These are phyloP conservation scores for Phyllostomus hastatus DNA, from an alignment of 2,113 vertebrate genomes.

Conservation along the genomic window DNA sequence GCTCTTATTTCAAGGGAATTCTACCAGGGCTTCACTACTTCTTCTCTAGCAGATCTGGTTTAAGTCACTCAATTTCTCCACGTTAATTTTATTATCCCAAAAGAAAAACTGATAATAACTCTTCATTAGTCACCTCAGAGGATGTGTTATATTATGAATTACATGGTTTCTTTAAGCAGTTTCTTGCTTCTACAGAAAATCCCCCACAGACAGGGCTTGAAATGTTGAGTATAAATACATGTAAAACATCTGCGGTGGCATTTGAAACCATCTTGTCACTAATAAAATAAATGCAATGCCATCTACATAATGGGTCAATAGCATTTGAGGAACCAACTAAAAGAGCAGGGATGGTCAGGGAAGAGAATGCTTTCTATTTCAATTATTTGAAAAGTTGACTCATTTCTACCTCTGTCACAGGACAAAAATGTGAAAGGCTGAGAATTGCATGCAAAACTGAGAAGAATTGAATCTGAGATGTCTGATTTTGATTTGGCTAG, in stretches of 20 bases:
- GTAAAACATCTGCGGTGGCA: not conserved
- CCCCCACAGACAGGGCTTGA: not conserved
- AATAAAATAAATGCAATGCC: not conserved
- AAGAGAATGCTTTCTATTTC: conserved; percentile 29
- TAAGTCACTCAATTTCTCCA: not conserved
- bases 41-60: not conserved
- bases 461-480: conserved; percentile 73
- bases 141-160: not conserved
- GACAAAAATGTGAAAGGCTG: conserved; percentile 62
- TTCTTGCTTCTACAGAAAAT: not conserved
- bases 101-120: not conserved
- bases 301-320: conserved; percentile 68
- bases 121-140: not conserved
- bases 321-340: conserved; percentile 22
- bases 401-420: conserved; percentile 64
- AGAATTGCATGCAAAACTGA: conserved; percentile 72
- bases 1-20: not conserved
- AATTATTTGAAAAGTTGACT: conserved; percentile 54
- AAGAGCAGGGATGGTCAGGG: not conserved
- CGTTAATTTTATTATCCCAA: not conserved
- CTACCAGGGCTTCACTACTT: not conserved
- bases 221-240: not conserved
- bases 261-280: not conserved
- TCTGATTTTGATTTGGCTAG: conserved; percentile 76
- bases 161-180: not conserved